Conservation (phyloP, 2,888 invertebrate species). For the Nowickia ferox region DNA sequence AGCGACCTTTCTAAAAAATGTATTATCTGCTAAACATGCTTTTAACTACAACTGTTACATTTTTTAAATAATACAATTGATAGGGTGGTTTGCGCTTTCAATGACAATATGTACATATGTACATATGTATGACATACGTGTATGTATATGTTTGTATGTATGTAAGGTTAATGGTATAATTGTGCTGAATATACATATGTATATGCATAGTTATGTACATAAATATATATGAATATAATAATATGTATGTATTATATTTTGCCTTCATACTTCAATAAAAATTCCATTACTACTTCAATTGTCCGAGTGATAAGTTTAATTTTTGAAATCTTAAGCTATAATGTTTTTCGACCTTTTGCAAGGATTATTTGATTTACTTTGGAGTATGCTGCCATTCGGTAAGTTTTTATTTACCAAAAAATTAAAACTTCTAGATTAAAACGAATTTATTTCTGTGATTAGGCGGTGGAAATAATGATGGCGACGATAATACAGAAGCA, state of each 20-base stretch:
- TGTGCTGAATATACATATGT: no score
- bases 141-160: no score
- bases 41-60: no score
- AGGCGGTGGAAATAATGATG: conserved; percentile 47
- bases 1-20: no score
- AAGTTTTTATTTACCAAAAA: conserved; percentile 1
- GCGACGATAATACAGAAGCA: conserved; percentile 54
- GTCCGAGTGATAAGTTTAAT: neutral
- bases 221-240: no score
- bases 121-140: no score
- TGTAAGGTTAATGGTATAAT: no score
- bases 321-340: neutral
- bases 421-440: neutral
- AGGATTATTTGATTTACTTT: conserved; percentile 64
- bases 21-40: no score
- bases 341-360: conserved; percentile 70
- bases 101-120: no score
- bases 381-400: conserved; percentile 57
- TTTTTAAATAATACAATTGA: no score
- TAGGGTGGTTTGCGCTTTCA: no score
- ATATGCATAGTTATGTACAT: no score
- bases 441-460: neutral
- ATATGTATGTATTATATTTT: neutral
- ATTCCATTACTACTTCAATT: conserved; percentile 27
- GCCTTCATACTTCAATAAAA: neutral